Conservation (phyloP, 2,888 invertebrate species). For the Craniophora ligustri region DNA sequence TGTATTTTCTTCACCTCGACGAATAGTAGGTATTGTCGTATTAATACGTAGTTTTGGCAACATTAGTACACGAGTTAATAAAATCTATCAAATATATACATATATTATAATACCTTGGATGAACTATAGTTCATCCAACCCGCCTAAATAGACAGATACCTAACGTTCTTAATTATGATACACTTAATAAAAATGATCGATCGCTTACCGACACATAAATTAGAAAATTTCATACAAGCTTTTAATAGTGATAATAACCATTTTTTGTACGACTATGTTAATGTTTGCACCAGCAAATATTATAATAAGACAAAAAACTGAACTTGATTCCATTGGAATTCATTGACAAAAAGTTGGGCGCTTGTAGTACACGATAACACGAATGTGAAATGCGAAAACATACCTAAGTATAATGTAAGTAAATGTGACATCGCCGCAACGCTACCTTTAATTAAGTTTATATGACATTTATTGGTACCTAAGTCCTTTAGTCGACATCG, state of each 20-base stretch:
- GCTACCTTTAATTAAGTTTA: slow-evolving; percentile 15
- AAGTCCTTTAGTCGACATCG: too few relatives aligned
- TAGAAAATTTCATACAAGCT: slow-evolving; percentile 1
- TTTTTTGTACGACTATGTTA: slow-evolving; percentile 29
- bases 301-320: slow-evolving; percentile 59
- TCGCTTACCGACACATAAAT: background rate
- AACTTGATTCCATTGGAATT: slow-evolving; percentile 64
- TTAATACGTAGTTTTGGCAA: too few relatives aligned
- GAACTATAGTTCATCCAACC: too few relatives aligned
- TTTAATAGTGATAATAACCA: background rate
- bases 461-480: too few relatives aligned
- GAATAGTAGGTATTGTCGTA: too few relatives aligned
- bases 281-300: slow-evolving; percentile 30
- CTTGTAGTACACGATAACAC: slow-evolving; percentile 37
- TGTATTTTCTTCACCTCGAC: too few relatives aligned
- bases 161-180: too few relatives aligned
- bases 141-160: too few relatives aligned
- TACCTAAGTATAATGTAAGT: slow-evolving; percentile 4
- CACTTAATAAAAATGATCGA: background rate
- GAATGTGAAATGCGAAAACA: slow-evolving; percentile 35
- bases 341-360: slow-evolving; percentile 65
- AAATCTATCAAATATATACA: too few relatives aligned
- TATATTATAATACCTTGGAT: too few relatives aligned
- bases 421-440: slow-evolving; percentile 32
- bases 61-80: too few relatives aligned